Conservation (phyloP, 1,140 invertebrate genomes). For the Drosophila eugracilis region DNA sequence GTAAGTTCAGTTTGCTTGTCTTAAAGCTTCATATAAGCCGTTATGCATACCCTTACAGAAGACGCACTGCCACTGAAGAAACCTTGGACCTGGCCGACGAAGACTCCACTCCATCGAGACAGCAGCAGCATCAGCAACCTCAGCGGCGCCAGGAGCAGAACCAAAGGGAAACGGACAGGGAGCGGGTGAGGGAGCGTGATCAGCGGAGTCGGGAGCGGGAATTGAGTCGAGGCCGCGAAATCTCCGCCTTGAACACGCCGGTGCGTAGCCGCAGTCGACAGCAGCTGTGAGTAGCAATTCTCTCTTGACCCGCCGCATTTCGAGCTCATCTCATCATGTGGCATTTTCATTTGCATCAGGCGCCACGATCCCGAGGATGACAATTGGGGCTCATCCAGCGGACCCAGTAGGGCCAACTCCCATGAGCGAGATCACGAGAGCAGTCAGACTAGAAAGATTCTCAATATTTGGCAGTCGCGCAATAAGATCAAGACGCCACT, state of each 20-base stretch:
- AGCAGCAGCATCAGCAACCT: constrained; percentile 44
- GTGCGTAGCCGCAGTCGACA: constrained; percentile 72
- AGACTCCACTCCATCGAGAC: constrained; percentile 57
- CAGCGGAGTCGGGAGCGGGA: constrained; percentile 70
- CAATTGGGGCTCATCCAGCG: constrained; percentile 81
- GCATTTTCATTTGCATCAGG: constrained; percentile 42
- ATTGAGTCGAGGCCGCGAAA: constrained; percentile 62
- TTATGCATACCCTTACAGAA: constrained; percentile 31
- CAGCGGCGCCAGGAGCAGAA: constrained; percentile 44
- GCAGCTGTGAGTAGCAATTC: constrained; percentile 67
- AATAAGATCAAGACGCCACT: constrained; percentile 65
- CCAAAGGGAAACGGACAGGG: constrained; percentile 53
- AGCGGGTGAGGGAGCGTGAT: constrained; percentile 60
- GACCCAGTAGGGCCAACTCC: constrained; percentile 73
- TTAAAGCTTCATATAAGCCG: no score
- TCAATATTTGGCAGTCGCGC: constrained; percentile 66
- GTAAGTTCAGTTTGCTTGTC: no score
- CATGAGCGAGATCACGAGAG: constrained; percentile 66
- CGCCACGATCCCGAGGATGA: constrained; percentile 72
- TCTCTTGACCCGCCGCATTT: constrained; percentile 6
- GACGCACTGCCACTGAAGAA: constrained; percentile 78
- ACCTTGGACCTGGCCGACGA: constrained; percentile 74
- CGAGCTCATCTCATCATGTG: constrained; percentile 31
- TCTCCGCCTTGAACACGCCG: constrained; percentile 54
- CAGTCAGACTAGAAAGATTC: constrained; percentile 69